These are phyloP conservation scores for Carduelis carduelis DNA, from an alignment of 2,797 vertebrate species.

Conservation along the genomic window DNA sequence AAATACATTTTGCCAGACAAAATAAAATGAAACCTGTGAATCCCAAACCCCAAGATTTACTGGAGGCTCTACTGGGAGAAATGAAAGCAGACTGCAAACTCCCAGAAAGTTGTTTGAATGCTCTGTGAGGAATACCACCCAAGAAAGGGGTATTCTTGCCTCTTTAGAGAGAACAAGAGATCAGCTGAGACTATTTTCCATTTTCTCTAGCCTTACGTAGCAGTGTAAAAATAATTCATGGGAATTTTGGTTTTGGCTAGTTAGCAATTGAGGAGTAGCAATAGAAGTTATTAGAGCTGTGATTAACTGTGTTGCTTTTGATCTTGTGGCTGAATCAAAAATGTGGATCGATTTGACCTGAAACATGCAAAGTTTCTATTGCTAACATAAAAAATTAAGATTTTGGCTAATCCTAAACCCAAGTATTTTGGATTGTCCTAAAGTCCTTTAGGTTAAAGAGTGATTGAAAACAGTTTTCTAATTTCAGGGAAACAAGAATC, in stretches of 20 bases:
- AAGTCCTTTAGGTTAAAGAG: not conserved
- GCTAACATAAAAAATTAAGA: not conserved
- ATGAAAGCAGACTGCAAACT: not conserved
- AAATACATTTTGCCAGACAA: not conserved
- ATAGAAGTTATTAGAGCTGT: not conserved
- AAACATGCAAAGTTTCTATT: not conserved
- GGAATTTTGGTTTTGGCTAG: not conserved
- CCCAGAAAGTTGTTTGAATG: not conserved
- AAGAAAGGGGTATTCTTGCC: not conserved
- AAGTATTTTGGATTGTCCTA: not conserved
- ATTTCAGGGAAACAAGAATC: not conserved
- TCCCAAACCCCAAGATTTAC: not conserved
- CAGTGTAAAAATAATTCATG: not conserved
- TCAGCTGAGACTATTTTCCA: not conserved
- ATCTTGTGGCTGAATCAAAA: conserved; percentile 6
- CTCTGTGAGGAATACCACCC: not conserved
- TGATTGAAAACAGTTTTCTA: not conserved
- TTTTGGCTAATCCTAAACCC: not conserved
- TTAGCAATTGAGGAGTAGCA: not conserved
- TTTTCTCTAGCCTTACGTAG: not conserved
- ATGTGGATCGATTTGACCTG: not conserved
- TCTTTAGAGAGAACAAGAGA: not conserved
- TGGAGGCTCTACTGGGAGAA: not conserved
- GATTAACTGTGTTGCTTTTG: not conserved
- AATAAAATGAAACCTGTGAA: not conserved